These are phyloP conservation scores for Lasioglossum figueresi DNA, from an alignment of 2,888 invertebrate genomes.

Conservation along the genomic window DNA sequence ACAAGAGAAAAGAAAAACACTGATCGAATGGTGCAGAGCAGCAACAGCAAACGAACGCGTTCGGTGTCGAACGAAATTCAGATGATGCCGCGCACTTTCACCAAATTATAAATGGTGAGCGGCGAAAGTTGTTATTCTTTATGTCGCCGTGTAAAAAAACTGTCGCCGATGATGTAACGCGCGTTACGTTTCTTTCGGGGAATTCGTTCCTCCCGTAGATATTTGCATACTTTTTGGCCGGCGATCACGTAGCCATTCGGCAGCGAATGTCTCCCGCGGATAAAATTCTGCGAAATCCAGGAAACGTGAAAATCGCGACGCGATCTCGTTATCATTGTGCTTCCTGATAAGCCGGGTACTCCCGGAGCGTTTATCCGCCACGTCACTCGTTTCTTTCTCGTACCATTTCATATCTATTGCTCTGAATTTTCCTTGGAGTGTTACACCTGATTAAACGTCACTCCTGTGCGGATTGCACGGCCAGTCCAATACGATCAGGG, in stretches of 20 bases:
- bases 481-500: background rate
- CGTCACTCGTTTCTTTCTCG: background rate
- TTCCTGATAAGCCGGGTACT: background rate
- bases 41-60: background rate
- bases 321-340: constrained; percentile 3
- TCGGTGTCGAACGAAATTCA: constrained; percentile 11
- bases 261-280: background rate
- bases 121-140: constrained; percentile 63
- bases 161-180: constrained; percentile 46
- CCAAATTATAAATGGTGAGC: constrained; percentile 47
- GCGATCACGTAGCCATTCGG: background rate
- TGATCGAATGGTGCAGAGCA: too few relatives aligned
- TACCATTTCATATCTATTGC: background rate
- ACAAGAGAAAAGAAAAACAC: background rate
- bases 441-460: background rate
- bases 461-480: background rate
- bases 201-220: constrained; percentile 35
- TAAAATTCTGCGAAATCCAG: background rate
- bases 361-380: background rate
- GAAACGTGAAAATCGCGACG: constrained; percentile 2
- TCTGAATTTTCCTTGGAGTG: background rate
- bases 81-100: constrained; percentile 52
- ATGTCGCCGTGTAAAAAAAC: constrained; percentile 39
- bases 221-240: constrained; percentile 30
- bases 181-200: constrained; percentile 49